A percentile compares a stretch with the other conserved stretches of the same genome.
Conservation (phyloP, 1,140 invertebrate species). For the Drosophila trapezifrons region DNA sequence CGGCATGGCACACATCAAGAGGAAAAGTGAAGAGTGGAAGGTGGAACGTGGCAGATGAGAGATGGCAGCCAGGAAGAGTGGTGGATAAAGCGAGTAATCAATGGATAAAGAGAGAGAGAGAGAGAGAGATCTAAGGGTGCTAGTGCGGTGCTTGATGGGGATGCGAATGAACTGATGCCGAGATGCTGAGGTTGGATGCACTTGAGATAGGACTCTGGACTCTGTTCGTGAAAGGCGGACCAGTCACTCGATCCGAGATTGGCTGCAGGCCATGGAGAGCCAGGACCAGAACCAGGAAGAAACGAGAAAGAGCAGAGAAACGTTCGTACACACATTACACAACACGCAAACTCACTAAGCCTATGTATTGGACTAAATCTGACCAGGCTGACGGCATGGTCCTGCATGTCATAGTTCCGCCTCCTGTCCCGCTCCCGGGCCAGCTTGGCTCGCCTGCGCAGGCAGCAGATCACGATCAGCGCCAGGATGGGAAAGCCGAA, state of each 20-base stretch:
- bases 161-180: conserved; percentile 1
- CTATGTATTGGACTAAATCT: conserved; percentile 90
- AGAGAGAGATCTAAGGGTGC: conserved; percentile 8
- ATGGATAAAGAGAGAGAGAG: no score
- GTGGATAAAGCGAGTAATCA: background rate
- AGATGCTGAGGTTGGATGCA: conserved; percentile 5
- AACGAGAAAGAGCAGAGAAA: conserved; percentile 23
- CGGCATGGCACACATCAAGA: conserved; percentile 46
- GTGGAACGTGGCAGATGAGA: no score
- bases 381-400: conserved; percentile 91
- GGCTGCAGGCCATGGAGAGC: conserved; percentile 9
- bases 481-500: conserved; percentile 93
- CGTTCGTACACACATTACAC: conserved; percentile 64
- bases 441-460: conserved; percentile 91
- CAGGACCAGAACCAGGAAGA: background rate
- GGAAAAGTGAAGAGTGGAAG: conserved; percentile 4
- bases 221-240: no score
- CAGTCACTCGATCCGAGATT: conserved; percentile 26
- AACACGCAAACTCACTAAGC: conserved; percentile 87
- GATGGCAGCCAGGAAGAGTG: no score
- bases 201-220: conserved; percentile 15
- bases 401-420: conserved; percentile 91
- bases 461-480: conserved; percentile 93
- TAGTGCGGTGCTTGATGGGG: background rate
- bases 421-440: conserved; percentile 91